phyloP scores from a whole-genome alignment of 2,797 vertebrate genomes.

The Melanotaenia maccullochi region DNA sequence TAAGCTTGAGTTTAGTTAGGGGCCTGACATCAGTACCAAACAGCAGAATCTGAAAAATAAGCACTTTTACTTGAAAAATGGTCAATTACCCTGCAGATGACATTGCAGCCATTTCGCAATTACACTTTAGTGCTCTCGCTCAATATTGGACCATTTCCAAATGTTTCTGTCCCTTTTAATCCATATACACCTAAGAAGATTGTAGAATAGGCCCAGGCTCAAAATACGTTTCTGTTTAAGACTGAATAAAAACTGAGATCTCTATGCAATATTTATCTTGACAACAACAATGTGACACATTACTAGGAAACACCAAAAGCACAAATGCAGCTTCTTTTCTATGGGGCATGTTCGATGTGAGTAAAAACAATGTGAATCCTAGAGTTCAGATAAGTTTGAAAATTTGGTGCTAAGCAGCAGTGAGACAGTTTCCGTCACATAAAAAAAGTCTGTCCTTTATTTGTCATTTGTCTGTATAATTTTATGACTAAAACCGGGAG shows the following conservation, averaged over 20 bases:
- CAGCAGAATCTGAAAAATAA: no score
- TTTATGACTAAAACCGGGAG: background rate
- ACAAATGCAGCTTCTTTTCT: background rate
- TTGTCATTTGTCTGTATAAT: background rate
- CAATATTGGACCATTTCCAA: no score
- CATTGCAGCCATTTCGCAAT: background rate
- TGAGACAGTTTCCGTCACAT: background rate
- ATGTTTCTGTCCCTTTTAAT: background rate
- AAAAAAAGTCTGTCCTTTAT: background rate
- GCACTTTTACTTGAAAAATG: no score
- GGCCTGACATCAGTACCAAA: background rate
- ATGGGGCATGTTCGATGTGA: background rate
- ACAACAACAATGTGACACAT: background rate
- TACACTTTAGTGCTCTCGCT: background rate
- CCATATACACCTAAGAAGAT: background rate
- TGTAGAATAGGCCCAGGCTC: background rate
- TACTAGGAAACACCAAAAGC: background rate
- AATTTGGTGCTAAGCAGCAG: background rate
- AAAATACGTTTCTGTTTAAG: background rate
- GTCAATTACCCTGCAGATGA: background rate
- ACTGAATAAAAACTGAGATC: background rate
- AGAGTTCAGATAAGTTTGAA: background rate
- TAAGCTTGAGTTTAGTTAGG: no score
- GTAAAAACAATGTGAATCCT: background rate
- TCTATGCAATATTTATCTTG: no score